A percentile compares a stretch with the other conserved stretches of the same genome.
These are phyloP conservation scores for Pterocles burchelli DNA, from an alignment of 2,113 vertebrate species.

Conservation along the genomic window DNA sequence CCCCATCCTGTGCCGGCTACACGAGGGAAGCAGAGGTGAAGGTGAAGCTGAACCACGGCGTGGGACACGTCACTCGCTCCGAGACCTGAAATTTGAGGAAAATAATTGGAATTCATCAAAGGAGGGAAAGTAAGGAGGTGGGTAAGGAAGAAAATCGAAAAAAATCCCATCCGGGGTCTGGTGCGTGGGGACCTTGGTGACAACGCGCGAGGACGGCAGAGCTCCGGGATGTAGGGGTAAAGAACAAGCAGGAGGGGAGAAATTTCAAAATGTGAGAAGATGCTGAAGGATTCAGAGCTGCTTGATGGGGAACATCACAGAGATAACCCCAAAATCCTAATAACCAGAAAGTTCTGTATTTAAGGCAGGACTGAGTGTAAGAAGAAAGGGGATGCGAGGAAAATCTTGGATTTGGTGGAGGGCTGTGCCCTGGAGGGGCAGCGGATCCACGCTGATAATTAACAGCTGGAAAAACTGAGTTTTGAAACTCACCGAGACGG, in stretches of 20 bases:
- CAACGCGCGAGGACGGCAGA: neutral
- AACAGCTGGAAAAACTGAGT: neutral
- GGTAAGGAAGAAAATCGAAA: neutral
- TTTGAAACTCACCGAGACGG: neutral
- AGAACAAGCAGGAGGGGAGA: neutral
- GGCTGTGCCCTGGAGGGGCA: neutral
- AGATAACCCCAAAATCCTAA: slow-evolving; percentile 91
- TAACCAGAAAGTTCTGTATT: slow-evolving; percentile 89
- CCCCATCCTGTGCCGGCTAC: slow-evolving; percentile 88
- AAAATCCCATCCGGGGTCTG: neutral
- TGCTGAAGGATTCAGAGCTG: slow-evolving; percentile 91
- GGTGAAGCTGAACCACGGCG: slow-evolving; percentile 89
- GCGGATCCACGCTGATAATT: neutral
- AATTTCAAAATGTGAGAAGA: slow-evolving; percentile 63
- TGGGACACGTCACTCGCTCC: slow-evolving; percentile 89
- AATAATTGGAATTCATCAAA: neutral
- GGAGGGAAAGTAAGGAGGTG: too few relatives aligned
- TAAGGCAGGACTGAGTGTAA: slow-evolving; percentile 79
- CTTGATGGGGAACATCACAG: slow-evolving; percentile 88
- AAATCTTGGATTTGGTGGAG: too few relatives aligned
- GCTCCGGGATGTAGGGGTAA: neutral
- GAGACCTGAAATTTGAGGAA: slow-evolving; percentile 65
- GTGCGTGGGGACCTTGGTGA: neutral
- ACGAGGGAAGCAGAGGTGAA: slow-evolving; percentile 87
- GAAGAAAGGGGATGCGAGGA: neutral